Percentiles rank a stretch among this genome's conserved stretches.
Evolutionary conservation across 2,797 vertebrate species (phyloP).

Genomic region (Sternotherus odoratus): DNA sequence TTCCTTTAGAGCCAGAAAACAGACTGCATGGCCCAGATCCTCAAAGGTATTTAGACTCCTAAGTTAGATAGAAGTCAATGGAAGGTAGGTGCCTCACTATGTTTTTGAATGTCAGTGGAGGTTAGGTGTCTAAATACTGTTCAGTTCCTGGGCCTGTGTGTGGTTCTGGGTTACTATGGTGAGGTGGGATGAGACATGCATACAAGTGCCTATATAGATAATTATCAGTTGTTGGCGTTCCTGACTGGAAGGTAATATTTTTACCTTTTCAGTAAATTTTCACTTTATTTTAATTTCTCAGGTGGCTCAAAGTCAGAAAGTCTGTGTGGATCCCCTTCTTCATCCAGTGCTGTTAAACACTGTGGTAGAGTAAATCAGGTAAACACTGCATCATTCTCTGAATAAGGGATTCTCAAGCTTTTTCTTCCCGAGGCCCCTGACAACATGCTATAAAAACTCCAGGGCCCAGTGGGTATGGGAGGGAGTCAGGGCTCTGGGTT

Average conservation of each 20-base stretch:
- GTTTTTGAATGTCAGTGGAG: too few species aligned
- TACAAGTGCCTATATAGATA: neutral
- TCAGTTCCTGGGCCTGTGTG: neutral
- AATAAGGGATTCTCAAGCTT: neutral
- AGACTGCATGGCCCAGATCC: too few species aligned
- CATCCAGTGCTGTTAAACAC: slow-evolving; percentile 70
- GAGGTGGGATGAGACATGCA: neutral
- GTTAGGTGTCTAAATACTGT: too few species aligned
- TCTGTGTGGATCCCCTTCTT: slow-evolving; percentile 66
- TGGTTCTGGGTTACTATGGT: neutral
- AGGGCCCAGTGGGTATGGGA: too few species aligned
- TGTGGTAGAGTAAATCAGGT: slow-evolving; percentile 78
- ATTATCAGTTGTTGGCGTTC: neutral
- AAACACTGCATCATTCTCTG: slow-evolving; percentile 28
- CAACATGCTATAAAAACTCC: too few species aligned
- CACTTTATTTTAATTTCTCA: slow-evolving; percentile 47
- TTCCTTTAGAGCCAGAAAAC: neutral
- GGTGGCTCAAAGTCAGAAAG: slow-evolving; percentile 74
- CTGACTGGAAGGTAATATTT: neutral
- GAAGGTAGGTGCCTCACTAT: too few species aligned
- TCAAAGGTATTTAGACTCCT: too few species aligned
- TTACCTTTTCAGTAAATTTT: neutral
- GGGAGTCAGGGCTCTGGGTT: too few species aligned
- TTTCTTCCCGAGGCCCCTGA: too few species aligned
- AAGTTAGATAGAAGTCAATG: too few species aligned